Conservation (phyloP, 2,113 vertebrate species). For the Siniperca chuatsi region DNA sequence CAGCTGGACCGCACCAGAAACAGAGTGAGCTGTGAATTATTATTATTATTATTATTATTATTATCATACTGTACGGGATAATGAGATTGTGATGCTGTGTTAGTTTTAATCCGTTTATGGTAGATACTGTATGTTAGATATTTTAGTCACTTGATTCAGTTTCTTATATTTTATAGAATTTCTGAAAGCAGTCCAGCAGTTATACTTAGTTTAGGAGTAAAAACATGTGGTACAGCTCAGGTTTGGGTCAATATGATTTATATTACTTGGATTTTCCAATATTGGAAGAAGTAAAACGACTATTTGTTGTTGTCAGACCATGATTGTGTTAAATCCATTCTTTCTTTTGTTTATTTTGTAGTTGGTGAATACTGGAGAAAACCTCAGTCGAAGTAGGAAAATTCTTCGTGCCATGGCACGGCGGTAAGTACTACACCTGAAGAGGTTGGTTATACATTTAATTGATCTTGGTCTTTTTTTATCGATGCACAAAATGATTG, state of each 20-base stretch:
- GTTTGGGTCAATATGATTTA: not conserved
- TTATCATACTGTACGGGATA: not conserved
- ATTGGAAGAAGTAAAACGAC: not conserved
- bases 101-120: not conserved
- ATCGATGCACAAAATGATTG: not conserved
- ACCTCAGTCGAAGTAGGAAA: slow-evolving; percentile 94
- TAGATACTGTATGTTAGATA: not conserved
- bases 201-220: not conserved
- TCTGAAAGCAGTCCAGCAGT: not conserved
- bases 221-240: not conserved
- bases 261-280: not conserved
- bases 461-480: not conserved
- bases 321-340: not conserved
- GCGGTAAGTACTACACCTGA: slow-evolving; percentile 82
- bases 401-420: slow-evolving; percentile 94
- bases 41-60: too few species aligned
- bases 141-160: not conserved
- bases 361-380: slow-evolving; percentile 94
- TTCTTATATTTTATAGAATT: not conserved
- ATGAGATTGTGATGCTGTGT: not conserved
- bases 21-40: slow-evolving; percentile 84
- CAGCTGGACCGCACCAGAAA: slow-evolving; percentile 93
- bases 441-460: not conserved
- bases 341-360: slow-evolving; percentile 69
- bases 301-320: not conserved